Base-by-base conservation (phyloP, 2,888 invertebrate genomes). In the Mechanitis mazaeus region DNA sequence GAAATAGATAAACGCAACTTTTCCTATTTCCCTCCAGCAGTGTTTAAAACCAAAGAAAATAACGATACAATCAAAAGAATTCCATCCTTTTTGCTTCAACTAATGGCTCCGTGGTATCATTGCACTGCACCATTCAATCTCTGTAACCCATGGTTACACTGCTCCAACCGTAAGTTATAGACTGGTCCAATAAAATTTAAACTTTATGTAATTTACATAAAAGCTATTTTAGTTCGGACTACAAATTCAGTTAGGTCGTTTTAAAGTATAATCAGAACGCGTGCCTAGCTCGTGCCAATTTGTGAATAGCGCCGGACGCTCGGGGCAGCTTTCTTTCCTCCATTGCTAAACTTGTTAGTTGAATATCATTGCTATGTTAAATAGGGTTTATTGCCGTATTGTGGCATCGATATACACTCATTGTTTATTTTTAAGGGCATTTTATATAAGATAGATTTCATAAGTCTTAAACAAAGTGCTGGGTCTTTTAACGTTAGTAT, bases 231-330 rank as follows among this genome's bases (percentile, higher is more conserved):
- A 3, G 45, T 33, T 59, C 71, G 56, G n/a, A 28, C 7, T 9
- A 31, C 20, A 50, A 54, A 47, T 63, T 45, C 59, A 69, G 66
- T 74, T 82, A 70, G 56, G 71, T 55, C 72, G 45, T 78, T 82
- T 61, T 64, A 63, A 53, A 61, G 66, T 67, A 69, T 61, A 47
- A 65, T 65, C 54, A 64, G 68, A 77, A 80, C 86, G 87, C 86
- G 87, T 87, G 88, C 81, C 83, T 79, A 82, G 87, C 87, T 88
- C 88, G 88, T 88, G 87, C 87, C 87, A 88, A 89, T 87, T 88
- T 88, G 89, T 87, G 87, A 85, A 85, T 85, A 87, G 84, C 84
- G 81, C 82, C 84, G 85, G 85, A 84, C 85, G 87, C 85, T 84
- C 74, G 78, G 76, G 81, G 84, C 84, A 80, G 85, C 87, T 88